Percentiles rank a stretch among this genome's conserved stretches.
These are phyloP conservation scores for Chaitophorus viminalis DNA, from an alignment of 2,888 invertebrate species.

Conservation along the genomic window DNA sequence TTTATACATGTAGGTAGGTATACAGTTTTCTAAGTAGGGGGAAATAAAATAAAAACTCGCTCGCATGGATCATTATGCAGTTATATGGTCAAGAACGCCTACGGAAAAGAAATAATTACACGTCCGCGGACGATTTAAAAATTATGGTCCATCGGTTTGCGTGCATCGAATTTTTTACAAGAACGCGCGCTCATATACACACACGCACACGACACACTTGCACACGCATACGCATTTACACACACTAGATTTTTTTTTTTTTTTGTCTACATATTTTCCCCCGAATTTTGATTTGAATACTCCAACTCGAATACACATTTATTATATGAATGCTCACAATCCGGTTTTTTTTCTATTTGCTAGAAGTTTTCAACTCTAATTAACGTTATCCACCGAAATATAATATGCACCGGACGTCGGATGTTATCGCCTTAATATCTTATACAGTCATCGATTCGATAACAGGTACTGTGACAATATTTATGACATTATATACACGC, in stretches of 20 bases:
- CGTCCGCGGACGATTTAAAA: constrained; percentile 57
- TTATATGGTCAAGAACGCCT: constrained; percentile 52
- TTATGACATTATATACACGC: not conserved
- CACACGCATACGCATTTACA: no score
- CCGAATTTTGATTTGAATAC: constrained; percentile 26
- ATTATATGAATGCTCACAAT: not conserved
- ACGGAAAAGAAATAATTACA: constrained; percentile 61
- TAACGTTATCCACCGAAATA: constrained; percentile 43
- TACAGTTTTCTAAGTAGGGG: constrained; percentile 1
- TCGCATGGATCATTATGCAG: constrained; percentile 44
- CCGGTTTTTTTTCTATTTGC: constrained; percentile 30
- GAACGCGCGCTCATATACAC: not conserved
- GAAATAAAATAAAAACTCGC: constrained; percentile 41
- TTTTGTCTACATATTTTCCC: constrained; percentile 25
- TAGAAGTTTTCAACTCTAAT: constrained; percentile 34
- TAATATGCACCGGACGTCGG: not conserved
- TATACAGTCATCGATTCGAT: not conserved
- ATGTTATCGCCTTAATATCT: constrained; percentile 1
- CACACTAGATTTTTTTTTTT: not conserved
- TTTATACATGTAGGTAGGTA: not conserved
- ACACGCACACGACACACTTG: not conserved
- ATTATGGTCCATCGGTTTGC: constrained; percentile 52
- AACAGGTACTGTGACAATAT: constrained; percentile 10
- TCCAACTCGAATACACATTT: constrained; percentile 6
- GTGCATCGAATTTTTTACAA: constrained; percentile 40